These are phyloP conservation scores for Brachyhypopomus gauderio DNA, from an alignment of 2,113 vertebrate genomes.

Conservation along the genomic window DNA sequence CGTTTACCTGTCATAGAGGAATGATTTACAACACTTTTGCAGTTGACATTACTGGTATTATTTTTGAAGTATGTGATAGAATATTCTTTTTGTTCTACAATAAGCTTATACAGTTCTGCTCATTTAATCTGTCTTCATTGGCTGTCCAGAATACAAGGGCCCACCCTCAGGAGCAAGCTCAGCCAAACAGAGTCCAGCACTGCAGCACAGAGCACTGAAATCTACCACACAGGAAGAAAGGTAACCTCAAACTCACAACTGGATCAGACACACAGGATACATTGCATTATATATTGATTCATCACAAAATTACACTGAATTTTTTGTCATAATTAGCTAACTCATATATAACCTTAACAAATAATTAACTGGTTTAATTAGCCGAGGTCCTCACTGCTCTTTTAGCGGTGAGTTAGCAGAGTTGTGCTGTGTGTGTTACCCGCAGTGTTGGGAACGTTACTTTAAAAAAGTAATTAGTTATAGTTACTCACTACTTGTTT, in stretches of 20 bases:
- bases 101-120: not conserved
- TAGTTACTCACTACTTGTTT: too few species aligned
- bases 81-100: not conserved
- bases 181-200: slow-evolving; percentile 88
- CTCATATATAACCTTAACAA: not conserved
- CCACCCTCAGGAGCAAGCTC: slow-evolving; percentile 93
- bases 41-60: too few species aligned
- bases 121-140: slow-evolving; percentile 23
- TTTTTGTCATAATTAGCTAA: not conserved
- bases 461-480: too few species aligned
- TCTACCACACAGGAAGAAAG: slow-evolving; percentile 73
- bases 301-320: not conserved
- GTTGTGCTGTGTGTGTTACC: not conserved
- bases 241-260: slow-evolving; percentile 32
- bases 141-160: slow-evolving; percentile 79
- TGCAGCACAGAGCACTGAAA: slow-evolving; percentile 83
- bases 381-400: not conserved
- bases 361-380: not conserved
- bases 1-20: too few species aligned
- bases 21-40: too few species aligned
- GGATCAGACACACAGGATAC: not conserved
- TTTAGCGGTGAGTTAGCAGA: not conserved
- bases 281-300: not conserved
- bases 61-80: too few species aligned
- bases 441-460: too few species aligned